Evolutionary conservation across 2,113 vertebrate genomes (phyloP).

Genomic region (Mustelus asterias): DNA sequence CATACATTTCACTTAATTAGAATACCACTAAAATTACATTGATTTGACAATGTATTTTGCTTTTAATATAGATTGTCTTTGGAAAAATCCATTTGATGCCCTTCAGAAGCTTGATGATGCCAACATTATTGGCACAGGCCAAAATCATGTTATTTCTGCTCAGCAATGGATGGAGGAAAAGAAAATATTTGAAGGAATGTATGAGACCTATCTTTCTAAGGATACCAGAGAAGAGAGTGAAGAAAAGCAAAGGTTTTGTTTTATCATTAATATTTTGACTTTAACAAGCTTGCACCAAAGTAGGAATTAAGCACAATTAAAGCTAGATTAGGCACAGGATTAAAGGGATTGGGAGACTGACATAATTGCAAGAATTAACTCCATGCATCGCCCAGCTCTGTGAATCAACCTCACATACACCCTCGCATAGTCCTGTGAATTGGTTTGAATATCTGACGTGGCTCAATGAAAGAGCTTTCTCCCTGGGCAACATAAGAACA

Average conservation of each 20-base stretch:
- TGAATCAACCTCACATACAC: neutral
- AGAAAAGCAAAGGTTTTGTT: slow-evolving; percentile 43
- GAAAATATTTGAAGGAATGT: slow-evolving; percentile 48
- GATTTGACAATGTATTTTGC: neutral
- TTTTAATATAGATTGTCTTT: slow-evolving; percentile 49
- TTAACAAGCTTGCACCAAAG: neutral
- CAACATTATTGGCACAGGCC: slow-evolving; percentile 56
- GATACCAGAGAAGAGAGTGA: slow-evolving; percentile 39
- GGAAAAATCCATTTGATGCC: slow-evolving; percentile 55
- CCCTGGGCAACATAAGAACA: neutral
- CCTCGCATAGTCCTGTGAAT: neutral
- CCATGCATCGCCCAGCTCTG: neutral
- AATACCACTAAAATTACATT: neutral
- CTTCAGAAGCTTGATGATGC: slow-evolving; percentile 53
- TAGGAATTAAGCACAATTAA: too few species aligned
- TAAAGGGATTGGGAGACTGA: neutral
- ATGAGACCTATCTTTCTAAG: slow-evolving; percentile 37
- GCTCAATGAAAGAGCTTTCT: neutral
- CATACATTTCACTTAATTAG: neutral
- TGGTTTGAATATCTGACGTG: neutral
- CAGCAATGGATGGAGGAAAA: slow-evolving; percentile 53
- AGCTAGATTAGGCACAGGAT: neutral
- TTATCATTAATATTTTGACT: neutral
- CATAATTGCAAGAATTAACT: neutral
- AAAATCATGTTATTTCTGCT: slow-evolving; percentile 58